phyloP scores from a whole-genome alignment of 2,797 vertebrate genomes.

The Babyrousa celebensis region DNA sequence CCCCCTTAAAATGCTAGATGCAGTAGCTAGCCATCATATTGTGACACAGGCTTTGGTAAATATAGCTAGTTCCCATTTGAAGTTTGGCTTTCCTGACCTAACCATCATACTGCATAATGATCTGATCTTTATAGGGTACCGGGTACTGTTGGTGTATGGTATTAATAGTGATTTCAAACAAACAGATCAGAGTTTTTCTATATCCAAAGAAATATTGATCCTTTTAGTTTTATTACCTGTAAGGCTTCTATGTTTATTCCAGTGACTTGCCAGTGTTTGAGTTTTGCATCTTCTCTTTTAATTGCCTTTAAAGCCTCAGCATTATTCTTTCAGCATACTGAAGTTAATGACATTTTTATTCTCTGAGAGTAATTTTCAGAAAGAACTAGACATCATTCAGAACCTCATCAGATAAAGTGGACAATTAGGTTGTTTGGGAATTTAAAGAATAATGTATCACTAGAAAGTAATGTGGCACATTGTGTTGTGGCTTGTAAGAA shows the following conservation, averaged over 20 bases:
- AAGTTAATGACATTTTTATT: constrained; percentile 20
- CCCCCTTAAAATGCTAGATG: background rate
- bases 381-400: background rate
- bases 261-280: constrained; percentile 44
- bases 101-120: constrained; percentile 17
- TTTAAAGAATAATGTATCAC: background rate
- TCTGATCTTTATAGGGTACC: constrained; percentile 20
- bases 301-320: constrained; percentile 26
- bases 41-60: background rate
- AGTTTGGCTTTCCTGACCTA: constrained; percentile 18
- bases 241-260: constrained; percentile 25
- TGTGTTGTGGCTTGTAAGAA: constrained; percentile 51
- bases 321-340: constrained; percentile 2
- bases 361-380: constrained; percentile 57
- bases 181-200: constrained; percentile 20
- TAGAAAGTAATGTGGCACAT: background rate
- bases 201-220: background rate
- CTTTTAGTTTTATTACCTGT: constrained; percentile 39
- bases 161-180: constrained; percentile 22
- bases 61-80: constrained; percentile 26
- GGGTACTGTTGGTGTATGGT: constrained; percentile 4
- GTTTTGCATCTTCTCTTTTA: constrained; percentile 68
- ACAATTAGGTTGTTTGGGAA: constrained; percentile 9
- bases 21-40: background rate
- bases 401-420: background rate